Conservation (phyloP, 2,113 vertebrate species). For the Sisor rabdophorus region DNA sequence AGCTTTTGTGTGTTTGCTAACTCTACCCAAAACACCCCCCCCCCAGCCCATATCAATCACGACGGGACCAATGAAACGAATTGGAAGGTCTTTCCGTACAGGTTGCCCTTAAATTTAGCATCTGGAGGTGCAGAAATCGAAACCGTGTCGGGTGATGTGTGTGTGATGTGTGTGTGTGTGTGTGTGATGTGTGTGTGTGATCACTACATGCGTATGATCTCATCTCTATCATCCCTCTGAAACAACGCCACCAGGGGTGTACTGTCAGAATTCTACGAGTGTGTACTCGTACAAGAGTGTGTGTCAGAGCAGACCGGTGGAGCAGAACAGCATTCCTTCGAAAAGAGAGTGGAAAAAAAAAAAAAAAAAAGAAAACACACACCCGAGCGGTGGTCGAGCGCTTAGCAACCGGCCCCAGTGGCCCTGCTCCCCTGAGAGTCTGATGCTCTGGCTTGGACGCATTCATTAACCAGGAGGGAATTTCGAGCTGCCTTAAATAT, state of each 20-base stretch:
- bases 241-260: slow-evolving; percentile 32
- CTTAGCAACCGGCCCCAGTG: slow-evolving; percentile 51
- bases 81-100: too few species aligned
- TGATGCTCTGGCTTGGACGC: slow-evolving; percentile 40
- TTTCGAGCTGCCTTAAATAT: slow-evolving; percentile 53
- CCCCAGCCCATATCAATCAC: background rate
- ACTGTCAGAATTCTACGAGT: slow-evolving; percentile 21
- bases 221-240: slow-evolving; percentile 24
- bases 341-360: too few species aligned
- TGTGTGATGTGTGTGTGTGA: slow-evolving; percentile 22
- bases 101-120: background rate
- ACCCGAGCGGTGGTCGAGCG: slow-evolving; percentile 37
- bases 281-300: slow-evolving; percentile 23
- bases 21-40: too few species aligned
- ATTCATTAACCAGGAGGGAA: slow-evolving; percentile 53
- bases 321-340: slow-evolving; percentile 44
- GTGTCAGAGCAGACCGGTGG: slow-evolving; percentile 25
- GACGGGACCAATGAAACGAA: background rate
- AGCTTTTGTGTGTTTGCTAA: background rate
- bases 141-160: slow-evolving; percentile 8
- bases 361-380: background rate
- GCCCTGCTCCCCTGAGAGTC: slow-evolving; percentile 45
- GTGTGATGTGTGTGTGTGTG: background rate
- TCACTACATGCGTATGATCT: slow-evolving; percentile 22
- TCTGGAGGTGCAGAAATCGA: background rate